These are phyloP conservation scores for Acanthiza pusilla DNA, from an alignment of 2,797 vertebrate species.

Conservation along the genomic window DNA sequence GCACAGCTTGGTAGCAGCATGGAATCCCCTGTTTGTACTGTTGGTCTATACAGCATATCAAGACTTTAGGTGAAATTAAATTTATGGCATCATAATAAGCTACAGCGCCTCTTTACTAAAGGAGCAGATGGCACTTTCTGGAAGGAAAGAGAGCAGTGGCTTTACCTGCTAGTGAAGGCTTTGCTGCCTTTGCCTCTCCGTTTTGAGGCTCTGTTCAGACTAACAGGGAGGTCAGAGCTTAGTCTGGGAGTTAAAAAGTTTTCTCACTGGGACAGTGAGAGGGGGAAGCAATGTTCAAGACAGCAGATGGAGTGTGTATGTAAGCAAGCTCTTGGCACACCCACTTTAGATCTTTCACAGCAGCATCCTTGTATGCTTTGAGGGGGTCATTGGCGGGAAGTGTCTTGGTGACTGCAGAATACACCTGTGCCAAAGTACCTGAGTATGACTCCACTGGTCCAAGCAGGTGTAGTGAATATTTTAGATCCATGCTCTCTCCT, in stretches of 20 bases:
- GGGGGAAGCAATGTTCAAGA: neutral
- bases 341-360: neutral
- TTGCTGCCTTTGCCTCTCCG: neutral
- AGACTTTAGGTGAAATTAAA: neutral
- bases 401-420: neutral
- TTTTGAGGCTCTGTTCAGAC: neutral
- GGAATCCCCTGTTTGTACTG: neutral
- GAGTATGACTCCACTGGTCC: neutral
- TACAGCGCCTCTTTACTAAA: neutral
- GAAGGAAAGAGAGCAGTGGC: neutral
- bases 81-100: neutral
- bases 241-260: neutral
- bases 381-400: rapidly evolving
- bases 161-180: neutral
- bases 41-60: neutral
- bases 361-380: rapidly evolving
- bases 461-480: neutral
- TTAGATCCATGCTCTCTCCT: neutral
- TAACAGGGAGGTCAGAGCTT: neutral
- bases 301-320: neutral
- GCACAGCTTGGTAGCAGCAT: neutral
- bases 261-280: neutral
- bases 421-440: neutral
- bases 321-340: neutral
- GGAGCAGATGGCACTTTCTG: neutral